Base-by-base conservation (phyloP, 2,797 vertebrate genomes). In the Arctocebus calabarensis region DNA sequence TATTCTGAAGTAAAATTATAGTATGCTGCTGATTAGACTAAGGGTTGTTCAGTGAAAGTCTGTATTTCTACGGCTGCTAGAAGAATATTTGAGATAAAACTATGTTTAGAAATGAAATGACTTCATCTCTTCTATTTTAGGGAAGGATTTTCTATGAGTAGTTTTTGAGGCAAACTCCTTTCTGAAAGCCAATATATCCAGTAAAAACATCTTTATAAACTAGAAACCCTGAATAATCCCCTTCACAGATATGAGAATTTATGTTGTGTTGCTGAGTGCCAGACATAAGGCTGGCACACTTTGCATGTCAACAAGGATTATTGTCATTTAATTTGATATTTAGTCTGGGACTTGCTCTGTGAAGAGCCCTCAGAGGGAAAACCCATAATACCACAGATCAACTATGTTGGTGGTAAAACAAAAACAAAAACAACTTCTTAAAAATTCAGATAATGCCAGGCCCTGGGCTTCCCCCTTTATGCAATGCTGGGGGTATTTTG, bases 271-370 rank as follows among this genome's bases (percentile, higher is more conserved):
- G 20, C 22, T 81, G 90, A 88, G 45, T 70, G 32, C 52, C 93
- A 95, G 94, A 90, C 57, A 37, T 37, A 75, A 88, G 90, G 17
- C 34, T 94, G 92, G 83, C 92, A 96, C 52, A 78, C 85, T 91
- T 79, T 84, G 82, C 57, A 64, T 93, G 85, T 94, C 95, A 96
- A 79, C 88, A 85, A 84, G 94, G 94, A 96, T 96, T 95, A 71
- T 34, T 55, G 57, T 77, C 84, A 66, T 91, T 83, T 73, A 45
- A n/a, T 29, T 92, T 75, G n/a, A 61, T 83, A 66, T 94, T 97
- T 95, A 77, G 90, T 81, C 68, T 75, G 57, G 27, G 57, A 57
- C 55, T 93, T 40, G 34, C 57, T 90, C 32, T 77, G 29, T 32
- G 25, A 91, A 43, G 48, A 70, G 11, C 29, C 22, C 62, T 16